These are phyloP conservation scores for Laterallus jamaicensis DNA, from an alignment of 2,113 vertebrate species.

Conservation along the genomic window DNA sequence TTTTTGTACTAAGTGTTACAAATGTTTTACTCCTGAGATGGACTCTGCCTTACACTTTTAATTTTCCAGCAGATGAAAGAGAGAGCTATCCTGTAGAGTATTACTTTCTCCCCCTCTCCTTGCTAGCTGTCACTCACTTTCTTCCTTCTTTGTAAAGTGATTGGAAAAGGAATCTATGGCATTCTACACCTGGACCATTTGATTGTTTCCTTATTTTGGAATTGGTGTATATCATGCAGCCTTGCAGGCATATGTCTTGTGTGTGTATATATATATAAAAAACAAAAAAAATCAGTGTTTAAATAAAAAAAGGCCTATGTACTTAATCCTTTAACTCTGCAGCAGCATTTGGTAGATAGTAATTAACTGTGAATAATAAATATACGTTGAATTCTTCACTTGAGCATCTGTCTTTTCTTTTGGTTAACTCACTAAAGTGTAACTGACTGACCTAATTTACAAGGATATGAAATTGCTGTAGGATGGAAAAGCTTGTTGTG, in stretches of 20 bases:
- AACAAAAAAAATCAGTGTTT: conserved; percentile 79
- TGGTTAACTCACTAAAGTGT: not conserved
- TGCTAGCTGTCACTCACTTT: conserved; percentile 65
- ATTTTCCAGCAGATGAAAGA: conserved; percentile 64
- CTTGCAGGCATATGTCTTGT: conserved; percentile 85
- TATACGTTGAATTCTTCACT: conserved; percentile 81
- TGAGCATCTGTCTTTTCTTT: conserved; percentile 68
- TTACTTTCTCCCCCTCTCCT: conserved; percentile 42
- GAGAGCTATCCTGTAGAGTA: conserved; percentile 41
- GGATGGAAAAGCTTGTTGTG: not conserved
- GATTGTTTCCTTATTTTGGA: conserved; percentile 84
- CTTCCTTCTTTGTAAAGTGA: conserved; percentile 65
- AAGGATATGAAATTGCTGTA: not conserved
- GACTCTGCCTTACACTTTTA: conserved; percentile 54
- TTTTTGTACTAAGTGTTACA: conserved; percentile 71
- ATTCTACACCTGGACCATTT: conserved; percentile 81
- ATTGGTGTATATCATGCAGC: conserved; percentile 86
- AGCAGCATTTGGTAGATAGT: conserved; percentile 84
- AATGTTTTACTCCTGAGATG: conserved; percentile 40
- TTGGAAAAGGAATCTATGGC: conserved; percentile 74
- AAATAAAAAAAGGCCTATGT: conserved; percentile 84
- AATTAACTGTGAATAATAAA: conserved; percentile 89
- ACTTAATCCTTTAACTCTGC: conserved; percentile 85
- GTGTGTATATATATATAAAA: conserved; percentile 84
- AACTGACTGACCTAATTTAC: not conserved